Percentiles rank a stretch among this genome's conserved stretches.
Conservation (phyloP, 2,888 invertebrate species). For the Drosophila neotestacea region DNA sequence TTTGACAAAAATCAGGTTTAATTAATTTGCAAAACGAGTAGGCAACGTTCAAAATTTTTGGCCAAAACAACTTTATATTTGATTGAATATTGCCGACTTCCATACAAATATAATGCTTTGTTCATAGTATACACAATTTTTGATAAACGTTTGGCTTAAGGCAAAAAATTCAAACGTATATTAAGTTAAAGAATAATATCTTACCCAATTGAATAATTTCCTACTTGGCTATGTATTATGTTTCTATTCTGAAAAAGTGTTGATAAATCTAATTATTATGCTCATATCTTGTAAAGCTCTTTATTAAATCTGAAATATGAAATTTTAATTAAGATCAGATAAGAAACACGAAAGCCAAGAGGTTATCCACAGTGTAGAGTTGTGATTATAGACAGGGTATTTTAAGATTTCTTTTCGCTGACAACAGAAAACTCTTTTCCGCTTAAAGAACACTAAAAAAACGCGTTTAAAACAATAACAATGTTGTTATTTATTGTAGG, state of each 20-base stretch:
- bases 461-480: conserved; percentile 1
- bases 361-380: background rate
- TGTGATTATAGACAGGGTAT: background rate
- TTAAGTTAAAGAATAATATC: background rate
- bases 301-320: background rate
- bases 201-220: background rate
- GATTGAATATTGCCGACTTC: conserved; percentile 13
- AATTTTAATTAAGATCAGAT: background rate
- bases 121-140: background rate
- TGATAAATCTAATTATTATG: background rate
- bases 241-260: background rate
- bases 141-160: conserved; percentile 6
- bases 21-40: conserved; percentile 43
- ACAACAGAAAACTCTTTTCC: background rate
- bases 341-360: conserved; percentile 1
- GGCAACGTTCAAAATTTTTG: conserved; percentile 25
- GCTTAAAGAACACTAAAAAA: conserved; percentile 1
- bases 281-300: background rate
- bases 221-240: background rate
- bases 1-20: conserved; percentile 41
- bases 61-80: conserved; percentile 36
- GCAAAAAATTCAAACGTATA: conserved; percentile 1
- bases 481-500: conserved; percentile 27
- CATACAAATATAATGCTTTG: background rate
- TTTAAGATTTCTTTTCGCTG: background rate